Conservation (phyloP, 2,888 invertebrate genomes). For the Chaetogeoica ovagalla region DNA sequence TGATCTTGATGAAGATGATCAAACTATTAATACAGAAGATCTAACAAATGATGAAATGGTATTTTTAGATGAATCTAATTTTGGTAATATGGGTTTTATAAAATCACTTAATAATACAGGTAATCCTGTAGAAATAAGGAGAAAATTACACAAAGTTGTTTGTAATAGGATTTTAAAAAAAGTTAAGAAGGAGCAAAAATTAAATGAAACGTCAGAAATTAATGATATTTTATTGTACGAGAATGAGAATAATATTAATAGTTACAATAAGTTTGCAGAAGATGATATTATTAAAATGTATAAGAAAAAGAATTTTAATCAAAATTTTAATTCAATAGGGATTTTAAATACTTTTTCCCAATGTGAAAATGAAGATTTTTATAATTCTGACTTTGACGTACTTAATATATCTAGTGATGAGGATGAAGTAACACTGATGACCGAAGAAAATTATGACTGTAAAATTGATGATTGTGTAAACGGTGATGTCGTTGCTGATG, state of each 20-base stretch:
- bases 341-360: neutral
- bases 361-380: neutral
- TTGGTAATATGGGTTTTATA: neutral
- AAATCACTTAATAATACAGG: neutral
- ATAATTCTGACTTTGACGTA: neutral
- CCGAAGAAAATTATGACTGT: too few relatives aligned
- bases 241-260: neutral
- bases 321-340: neutral
- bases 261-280: neutral
- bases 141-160: slow-evolving; percentile 12
- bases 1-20: neutral
- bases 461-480: neutral
- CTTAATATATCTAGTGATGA: neutral
- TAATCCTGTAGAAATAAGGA: neutral
- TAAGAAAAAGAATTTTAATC: neutral
- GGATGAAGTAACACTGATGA: neutral
- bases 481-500: neutral
- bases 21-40: neutral
- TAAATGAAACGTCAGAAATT: neutral
- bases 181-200: slow-evolving; percentile 3
- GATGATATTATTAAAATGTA: neutral
- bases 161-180: slow-evolving; percentile 1
- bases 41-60: neutral
- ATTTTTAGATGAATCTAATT: neutral
- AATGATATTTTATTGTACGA: neutral